A percentile compares a stretch with the other conserved stretches of the same genome.
Evolutionary conservation across 2,113 vertebrate species (phyloP).

Genomic region (Melanocharis versteri): DNA sequence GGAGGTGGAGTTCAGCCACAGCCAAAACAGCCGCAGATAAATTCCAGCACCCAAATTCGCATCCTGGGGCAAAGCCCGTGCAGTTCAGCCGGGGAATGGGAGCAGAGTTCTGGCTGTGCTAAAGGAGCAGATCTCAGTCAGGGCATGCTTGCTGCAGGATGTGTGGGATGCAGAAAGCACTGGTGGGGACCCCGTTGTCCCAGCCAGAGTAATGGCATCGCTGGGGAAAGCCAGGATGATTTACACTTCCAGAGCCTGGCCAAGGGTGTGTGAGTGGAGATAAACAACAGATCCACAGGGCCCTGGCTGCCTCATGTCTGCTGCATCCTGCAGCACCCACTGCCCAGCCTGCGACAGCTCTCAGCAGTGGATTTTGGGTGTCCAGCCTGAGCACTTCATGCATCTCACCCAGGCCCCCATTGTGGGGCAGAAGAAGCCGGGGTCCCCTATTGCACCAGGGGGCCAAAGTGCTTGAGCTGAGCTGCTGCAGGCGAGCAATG

Average conservation of each 20-base stretch:
- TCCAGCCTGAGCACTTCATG: neutral
- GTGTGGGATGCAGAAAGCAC: neutral
- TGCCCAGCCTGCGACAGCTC: neutral
- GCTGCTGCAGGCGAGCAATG: neutral
- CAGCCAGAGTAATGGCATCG: accelerated
- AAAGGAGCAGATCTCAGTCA: neutral
- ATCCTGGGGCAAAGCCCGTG: neutral
- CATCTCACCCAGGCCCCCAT: neutral
- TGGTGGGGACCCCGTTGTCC: neutral
- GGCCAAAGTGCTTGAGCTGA: neutral
- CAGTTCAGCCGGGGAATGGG: neutral
- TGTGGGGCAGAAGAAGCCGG: accelerated
- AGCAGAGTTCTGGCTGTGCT: neutral
- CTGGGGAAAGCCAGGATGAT: neutral
- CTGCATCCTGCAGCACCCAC: neutral
- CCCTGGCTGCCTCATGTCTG: neutral
- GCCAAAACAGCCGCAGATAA: constrained; percentile 12
- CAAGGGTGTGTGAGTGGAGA: neutral
- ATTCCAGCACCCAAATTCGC: constrained; percentile 41
- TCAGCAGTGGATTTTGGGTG: neutral
- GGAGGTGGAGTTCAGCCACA: constrained; percentile 48
- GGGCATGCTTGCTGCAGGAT: neutral
- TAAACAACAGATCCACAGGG: neutral
- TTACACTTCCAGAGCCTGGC: neutral
- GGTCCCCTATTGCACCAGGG: neutral